Conservation (phyloP, 2,797 vertebrate genomes). For the Neomorphus geoffroyi region DNA sequence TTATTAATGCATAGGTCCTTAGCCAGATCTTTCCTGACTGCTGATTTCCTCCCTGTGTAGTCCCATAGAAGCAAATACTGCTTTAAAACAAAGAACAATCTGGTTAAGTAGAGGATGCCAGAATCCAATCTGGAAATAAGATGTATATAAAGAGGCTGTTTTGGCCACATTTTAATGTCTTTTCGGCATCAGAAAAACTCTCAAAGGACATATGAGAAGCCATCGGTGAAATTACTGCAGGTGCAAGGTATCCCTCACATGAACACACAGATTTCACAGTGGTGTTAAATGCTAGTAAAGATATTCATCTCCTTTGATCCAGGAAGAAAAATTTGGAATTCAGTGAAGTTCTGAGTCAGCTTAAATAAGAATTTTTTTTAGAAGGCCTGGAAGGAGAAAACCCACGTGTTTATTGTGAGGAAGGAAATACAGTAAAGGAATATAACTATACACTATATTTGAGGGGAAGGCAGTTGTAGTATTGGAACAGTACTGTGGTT, state of each 20-base stretch:
- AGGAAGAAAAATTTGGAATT: background rate
- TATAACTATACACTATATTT: background rate
- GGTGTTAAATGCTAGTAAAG: background rate
- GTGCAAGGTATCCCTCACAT: background rate
- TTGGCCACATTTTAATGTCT: background rate
- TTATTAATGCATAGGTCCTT: background rate
- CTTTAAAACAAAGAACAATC: conserved; percentile 1
- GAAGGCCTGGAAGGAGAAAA: background rate
- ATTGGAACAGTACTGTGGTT: background rate
- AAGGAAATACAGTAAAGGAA: background rate
- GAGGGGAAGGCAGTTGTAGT: background rate
- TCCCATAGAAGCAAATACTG: background rate
- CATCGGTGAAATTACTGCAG: conserved; percentile 41
- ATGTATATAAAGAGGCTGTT: background rate
- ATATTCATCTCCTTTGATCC: background rate
- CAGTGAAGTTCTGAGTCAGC: background rate
- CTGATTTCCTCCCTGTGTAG: background rate
- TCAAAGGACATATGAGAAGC: conserved; percentile 31
- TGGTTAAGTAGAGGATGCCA: background rate
- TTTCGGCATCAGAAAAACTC: conserved; percentile 1
- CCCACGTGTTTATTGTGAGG: background rate
- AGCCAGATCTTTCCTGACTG: background rate
- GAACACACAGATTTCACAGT: background rate
- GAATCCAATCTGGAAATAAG: conserved; percentile 35
- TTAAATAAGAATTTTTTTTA: background rate